Evolutionary conservation across 2,888 invertebrate species (phyloP).

Genomic region (Galeopsomyia nigrocyanea): DNA sequence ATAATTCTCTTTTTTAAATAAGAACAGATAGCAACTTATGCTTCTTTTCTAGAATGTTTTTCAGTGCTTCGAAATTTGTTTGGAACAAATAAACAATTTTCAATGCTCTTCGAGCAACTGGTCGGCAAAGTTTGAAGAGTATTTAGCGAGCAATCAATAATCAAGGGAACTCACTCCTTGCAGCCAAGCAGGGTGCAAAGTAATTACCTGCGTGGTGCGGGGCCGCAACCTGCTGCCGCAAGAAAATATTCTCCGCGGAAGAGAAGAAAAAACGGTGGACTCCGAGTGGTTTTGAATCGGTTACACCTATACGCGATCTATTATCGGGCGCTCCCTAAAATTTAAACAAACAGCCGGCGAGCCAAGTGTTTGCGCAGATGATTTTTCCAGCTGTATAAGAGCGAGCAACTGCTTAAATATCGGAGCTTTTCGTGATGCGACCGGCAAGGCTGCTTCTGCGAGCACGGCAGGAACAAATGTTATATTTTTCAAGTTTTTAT

Average conservation of each 20-base stretch:
- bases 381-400: conserved; percentile 52
- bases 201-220: no score
- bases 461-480: no score
- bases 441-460: no score
- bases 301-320: conserved; percentile 29
- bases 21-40: conserved; percentile 25
- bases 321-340: conserved; percentile 46
- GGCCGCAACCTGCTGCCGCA: not conserved
- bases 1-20: conserved; percentile 1
- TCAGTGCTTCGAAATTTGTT: not conserved
- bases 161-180: no score
- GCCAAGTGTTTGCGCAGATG: conserved; percentile 58
- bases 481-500: no score
- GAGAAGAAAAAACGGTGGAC: not conserved
- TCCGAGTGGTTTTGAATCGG: conserved; percentile 13
- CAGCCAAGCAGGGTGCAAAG: no score
- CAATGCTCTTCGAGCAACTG: not conserved
- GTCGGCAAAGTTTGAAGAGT: no score
- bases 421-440: not conserved
- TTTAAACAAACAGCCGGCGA: conserved; percentile 50
- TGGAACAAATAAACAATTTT: not conserved
- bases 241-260: conserved; percentile 22
- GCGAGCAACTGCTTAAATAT: conserved; percentile 39
- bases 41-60: not conserved
- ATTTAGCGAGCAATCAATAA: no score